Evolutionary conservation across 2,888 invertebrate species (phyloP), one percentile per base, ranked within the genome.

Genomic region (Yponomeuta plumbellus): DNA sequence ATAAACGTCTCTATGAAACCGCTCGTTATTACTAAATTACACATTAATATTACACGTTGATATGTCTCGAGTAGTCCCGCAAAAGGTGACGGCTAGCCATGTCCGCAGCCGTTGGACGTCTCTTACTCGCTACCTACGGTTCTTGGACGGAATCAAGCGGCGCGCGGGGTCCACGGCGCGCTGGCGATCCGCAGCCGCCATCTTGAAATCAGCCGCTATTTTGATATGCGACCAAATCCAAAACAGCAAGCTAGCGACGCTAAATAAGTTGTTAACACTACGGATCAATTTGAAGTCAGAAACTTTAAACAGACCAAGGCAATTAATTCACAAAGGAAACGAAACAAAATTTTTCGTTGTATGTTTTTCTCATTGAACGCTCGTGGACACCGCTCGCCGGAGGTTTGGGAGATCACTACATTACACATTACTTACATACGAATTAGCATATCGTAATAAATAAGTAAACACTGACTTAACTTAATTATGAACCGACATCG

Each of bases 51-150:
- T 93, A 94, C 86, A 86, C 93, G 93, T 92, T 94, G 94, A 94
- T 94, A 94, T 94, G 93, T 94, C 93, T 92, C 92, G 92, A 93
- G 93, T 94, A 94, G 94, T 93, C 93, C 93, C 93, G 92, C 92
- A 91, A 83, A 85, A 88, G 84, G 89, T 88, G 88, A 87, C 88
- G 91, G 70, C 74, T 86, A 91, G 90, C 89, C 88, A 88, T 88
- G 90, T 90, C 88, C 89, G 84, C 87, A 89, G 89, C 89, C 88
- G 89, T 86, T 91, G 90, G 90, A 91, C 90, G 90, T 90, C 87
- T 89, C 90, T 91, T 91, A 91, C 90, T 86, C 89, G 90, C 91
- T 91, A 91, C 86, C 90, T 91, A 92, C 85, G 85, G 87, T 88
- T 86, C 85, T 90, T 92, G 92, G 92, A 92, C 92, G 91, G 92